Base-by-base conservation (phyloP, 2,797 vertebrate genomes). In the Parauchenoglanis punctatus region DNA sequence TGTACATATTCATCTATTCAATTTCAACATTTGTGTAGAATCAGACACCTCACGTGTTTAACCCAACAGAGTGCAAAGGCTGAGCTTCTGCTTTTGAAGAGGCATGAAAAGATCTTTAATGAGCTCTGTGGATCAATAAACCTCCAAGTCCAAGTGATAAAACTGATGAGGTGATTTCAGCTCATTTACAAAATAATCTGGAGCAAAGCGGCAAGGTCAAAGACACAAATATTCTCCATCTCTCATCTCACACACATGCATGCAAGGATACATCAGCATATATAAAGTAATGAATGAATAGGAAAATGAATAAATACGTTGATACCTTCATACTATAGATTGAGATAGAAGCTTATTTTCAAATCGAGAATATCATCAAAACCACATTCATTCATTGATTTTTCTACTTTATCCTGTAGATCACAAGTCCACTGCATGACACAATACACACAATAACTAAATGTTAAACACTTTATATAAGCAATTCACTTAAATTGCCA, bases 111-210 rank as follows among this genome's bases (percentile, higher is more conserved):
- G 13, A 44, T 54, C 61, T 58, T 70, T 87, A 88, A 90, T 89
- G 85, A 90, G 82, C 63, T 68, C 56, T 17, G 65, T 20, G 65
- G 70, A 88, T 88, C 88, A 72, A 90, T 87, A 87, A 75, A 81
- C n/a, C 84, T n/a, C 5, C 46, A 61, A 25, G 87, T 86, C 75
- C 54, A 31, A n/a, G 75, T 44, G 82, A 85, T 78, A 85, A 87
- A 77, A 83, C 52, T 63, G 61, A 70, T 49, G 52, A 65, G 73
- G 68, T 81, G 81, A 81, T 56, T 83, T 85, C 70, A 81, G 40
- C 56, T 82, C 52, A 86, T 86, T 73, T 20, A 58, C 18, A 82
- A 28, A 35, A 67, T 82, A 28, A 82, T 82, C 44, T 67, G 25
- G 25, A 65, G 59, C 59, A 46, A 70, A 10, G 13, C 73, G 52